Conservation (phyloP, 2,113 vertebrate species). For the Parus major region DNA sequence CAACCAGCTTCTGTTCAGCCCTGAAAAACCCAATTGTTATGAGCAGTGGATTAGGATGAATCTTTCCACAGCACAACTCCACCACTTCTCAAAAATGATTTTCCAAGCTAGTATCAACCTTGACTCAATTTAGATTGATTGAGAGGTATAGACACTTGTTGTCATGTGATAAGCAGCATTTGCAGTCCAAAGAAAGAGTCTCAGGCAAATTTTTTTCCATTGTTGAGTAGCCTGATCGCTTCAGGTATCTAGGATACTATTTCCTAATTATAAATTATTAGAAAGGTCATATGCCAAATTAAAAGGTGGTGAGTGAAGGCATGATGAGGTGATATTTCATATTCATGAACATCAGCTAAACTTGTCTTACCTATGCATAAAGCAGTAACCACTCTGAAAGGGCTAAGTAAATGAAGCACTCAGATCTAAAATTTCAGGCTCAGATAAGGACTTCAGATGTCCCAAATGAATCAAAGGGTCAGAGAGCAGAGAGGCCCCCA, state of each 20-base stretch:
- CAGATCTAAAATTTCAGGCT: not conserved
- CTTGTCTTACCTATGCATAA: not conserved
- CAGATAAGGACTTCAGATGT: not conserved
- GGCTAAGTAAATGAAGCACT: not conserved
- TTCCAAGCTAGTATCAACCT: not conserved
- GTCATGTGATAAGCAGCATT: not conserved
- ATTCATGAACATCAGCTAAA: not conserved
- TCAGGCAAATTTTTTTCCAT: not conserved
- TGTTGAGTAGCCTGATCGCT: not conserved
- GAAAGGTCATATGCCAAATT: conserved; percentile 5
- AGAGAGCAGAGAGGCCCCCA: not conserved
- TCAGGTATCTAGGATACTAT: not conserved
- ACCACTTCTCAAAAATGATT: not conserved
- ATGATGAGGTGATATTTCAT: not conserved
- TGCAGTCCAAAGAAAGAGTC: not conserved
- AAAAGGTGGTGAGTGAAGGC: conserved; percentile 3
- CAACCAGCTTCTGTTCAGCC: not conserved
- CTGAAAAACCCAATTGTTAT: not conserved
- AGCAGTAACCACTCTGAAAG: not conserved
- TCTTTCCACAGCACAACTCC: not conserved
- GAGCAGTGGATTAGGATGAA: not conserved
- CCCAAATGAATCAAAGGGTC: not conserved
- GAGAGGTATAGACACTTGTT: not conserved
- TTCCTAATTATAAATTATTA: conserved; percentile 26
- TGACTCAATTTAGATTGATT: not conserved